Percentiles rank a stretch among this genome's conserved stretches.
Conservation (phyloP, 2,113 vertebrate species). For the human region DNA sequence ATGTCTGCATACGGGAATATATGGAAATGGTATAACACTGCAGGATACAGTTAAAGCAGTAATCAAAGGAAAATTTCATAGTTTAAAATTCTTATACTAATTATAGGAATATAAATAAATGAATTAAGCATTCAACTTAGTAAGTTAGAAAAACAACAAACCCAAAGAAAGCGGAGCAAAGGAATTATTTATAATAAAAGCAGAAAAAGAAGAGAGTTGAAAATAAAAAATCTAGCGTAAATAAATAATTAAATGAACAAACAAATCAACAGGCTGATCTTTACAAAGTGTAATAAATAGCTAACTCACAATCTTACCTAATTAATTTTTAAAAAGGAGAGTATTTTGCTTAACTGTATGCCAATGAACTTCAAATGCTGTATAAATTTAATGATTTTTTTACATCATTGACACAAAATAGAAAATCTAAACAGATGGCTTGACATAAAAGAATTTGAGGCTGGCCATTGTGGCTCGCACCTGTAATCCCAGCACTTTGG, state of each 20-base stretch:
- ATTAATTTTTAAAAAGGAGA: not conserved
- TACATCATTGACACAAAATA: not conserved
- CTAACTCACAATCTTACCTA: not conserved
- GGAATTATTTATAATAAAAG: not conserved
- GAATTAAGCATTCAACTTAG: not conserved
- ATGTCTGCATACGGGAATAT: not conserved
- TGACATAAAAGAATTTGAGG: not conserved
- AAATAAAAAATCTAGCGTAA: not conserved
- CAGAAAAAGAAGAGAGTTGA: not conserved
- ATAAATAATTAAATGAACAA: not conserved
- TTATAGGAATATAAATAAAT: not conserved
- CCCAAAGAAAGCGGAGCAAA: not conserved
- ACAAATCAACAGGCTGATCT: not conserved
- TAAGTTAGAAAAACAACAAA: not conserved
- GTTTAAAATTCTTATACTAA: not conserved
- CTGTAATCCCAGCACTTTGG: no score
- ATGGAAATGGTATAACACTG: not conserved
- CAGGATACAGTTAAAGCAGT: not conserved
- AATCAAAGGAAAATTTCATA: not conserved
- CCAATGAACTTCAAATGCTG: not conserved
- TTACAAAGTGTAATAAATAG: not conserved
- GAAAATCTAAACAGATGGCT: not conserved
- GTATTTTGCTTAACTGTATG: not conserved
- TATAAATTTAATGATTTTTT: not conserved
- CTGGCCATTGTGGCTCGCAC: no score